Conservation (phyloP, 2,888 invertebrate genomes). For the Hydrotaea cyrtoneurina region DNA sequence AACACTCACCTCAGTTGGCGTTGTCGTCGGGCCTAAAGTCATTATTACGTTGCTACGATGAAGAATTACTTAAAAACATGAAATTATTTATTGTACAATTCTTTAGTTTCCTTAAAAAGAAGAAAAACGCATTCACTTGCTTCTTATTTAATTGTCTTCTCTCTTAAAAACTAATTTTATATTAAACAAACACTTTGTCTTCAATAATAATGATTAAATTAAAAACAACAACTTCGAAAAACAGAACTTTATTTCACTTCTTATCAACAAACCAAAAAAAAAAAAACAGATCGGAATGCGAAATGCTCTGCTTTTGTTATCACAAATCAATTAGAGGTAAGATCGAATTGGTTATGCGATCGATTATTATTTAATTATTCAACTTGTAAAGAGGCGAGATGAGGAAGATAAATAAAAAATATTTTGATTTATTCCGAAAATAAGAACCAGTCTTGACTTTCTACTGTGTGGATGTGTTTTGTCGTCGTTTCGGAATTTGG, state of each 20-base stretch:
- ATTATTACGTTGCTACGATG: background rate
- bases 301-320: background rate
- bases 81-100: background rate
- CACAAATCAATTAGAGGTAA: constrained; percentile 20
- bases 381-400: background rate
- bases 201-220: constrained; percentile 1
- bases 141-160: background rate
- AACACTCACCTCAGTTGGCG: background rate
- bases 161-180: background rate
- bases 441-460: background rate
- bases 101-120: no score
- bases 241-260: background rate
- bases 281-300: constrained; percentile 3
- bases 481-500: background rate
- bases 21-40: background rate
- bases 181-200: background rate
- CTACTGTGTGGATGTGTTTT: background rate
- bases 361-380: background rate
- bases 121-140: background rate
- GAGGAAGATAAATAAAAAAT: constrained; percentile 1
- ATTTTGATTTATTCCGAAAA: background rate
- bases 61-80: background rate
- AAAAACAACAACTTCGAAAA: background rate
- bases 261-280: background rate
- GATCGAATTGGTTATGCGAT: background rate